Percentiles rank a stretch among this genome's conserved stretches.
These are phyloP conservation scores for Aphelenchoides avenae DNA, from an alignment of 1,140 invertebrate species.

Conservation along the genomic window DNA sequence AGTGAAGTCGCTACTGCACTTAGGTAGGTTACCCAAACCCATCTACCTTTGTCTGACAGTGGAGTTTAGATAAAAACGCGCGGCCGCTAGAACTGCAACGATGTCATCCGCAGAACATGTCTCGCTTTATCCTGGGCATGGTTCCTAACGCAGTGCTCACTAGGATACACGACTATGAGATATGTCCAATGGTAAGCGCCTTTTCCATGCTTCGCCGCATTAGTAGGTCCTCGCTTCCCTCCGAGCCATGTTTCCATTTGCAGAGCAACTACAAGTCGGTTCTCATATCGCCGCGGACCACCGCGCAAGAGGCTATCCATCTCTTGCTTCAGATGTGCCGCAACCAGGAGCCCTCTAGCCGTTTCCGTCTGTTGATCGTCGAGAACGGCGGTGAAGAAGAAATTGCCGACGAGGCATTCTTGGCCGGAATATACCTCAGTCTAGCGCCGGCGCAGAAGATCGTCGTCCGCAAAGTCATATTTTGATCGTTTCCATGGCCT, in stretches of 20 bases:
- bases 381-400: not conserved
- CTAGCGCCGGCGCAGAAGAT: slow-evolving; percentile 26
- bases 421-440: slow-evolving; percentile 27
- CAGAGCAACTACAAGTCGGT: slow-evolving; percentile 43
- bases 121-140: slow-evolving; percentile 44
- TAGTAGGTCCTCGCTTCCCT: not conserved
- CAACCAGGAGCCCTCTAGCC: not conserved
- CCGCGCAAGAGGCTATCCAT: slow-evolving; percentile 24
- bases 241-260: slow-evolving; percentile 1
- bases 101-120: slow-evolving; percentile 38
- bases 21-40: slow-evolving; percentile 21
- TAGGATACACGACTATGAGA: slow-evolving; percentile 29
- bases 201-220: too few relatives aligned
- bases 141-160: slow-evolving; percentile 33
- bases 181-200: slow-evolving; percentile 41
- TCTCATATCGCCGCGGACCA: slow-evolving; percentile 31
- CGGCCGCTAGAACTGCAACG: slow-evolving; percentile 43
- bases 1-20: slow-evolving; percentile 34
- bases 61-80: slow-evolving; percentile 26
- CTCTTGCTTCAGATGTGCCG: slow-evolving; percentile 39
- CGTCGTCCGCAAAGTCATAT: slow-evolving; percentile 5
- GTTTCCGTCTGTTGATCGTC: slow-evolving; percentile 18
- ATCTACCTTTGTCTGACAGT: not conserved
- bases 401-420: slow-evolving; percentile 17
- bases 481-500: too few relatives aligned